These are phyloP conservation scores for Dromaius novaehollandiae DNA, from an alignment of 2,113 vertebrate genomes.

Conservation along the genomic window DNA sequence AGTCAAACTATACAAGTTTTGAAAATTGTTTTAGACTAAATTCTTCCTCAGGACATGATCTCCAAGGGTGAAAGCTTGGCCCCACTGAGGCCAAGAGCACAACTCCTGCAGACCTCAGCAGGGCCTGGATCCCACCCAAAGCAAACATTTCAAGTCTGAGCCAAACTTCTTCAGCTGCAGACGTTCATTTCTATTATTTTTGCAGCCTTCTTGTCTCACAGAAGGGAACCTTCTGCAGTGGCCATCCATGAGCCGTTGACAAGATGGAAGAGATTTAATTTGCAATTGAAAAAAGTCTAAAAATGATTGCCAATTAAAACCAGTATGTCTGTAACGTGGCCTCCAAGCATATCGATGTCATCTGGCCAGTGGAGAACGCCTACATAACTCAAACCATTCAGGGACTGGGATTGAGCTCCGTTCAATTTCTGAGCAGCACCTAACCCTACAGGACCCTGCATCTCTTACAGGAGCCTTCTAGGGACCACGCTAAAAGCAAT, in stretches of 20 bases:
- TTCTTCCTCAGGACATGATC: slow-evolving; percentile 19
- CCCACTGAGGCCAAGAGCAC: not conserved
- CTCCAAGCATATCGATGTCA: not conserved
- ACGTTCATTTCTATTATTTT: not conserved
- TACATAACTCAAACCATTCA: not conserved
- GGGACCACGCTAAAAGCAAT: not conserved
- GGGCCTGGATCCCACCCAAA: slow-evolving; percentile 44
- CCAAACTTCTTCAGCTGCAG: slow-evolving; percentile 19
- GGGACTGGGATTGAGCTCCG: not conserved
- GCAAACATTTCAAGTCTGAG: slow-evolving; percentile 24
- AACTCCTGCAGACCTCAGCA: slow-evolving; percentile 49
- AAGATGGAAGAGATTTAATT: slow-evolving; percentile 18
- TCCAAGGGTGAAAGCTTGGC: not conserved
- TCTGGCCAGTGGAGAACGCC: not conserved
- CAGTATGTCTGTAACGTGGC: not conserved
- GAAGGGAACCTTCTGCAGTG: not conserved
- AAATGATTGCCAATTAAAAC: not conserved
- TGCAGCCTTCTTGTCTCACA: slow-evolving; percentile 15
- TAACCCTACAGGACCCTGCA: not conserved
- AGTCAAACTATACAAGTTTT: slow-evolving; percentile 6
- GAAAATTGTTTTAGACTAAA: slow-evolving; percentile 29
- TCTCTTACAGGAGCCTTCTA: not conserved
- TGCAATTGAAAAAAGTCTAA: not conserved
- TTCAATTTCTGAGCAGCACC: not conserved
- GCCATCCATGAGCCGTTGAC: not conserved